A percentile compares a stretch with the other conserved stretches of the same genome.
Conservation (phyloP, 1,140 invertebrate genomes). For the Lutraria rhynchaena region DNA sequence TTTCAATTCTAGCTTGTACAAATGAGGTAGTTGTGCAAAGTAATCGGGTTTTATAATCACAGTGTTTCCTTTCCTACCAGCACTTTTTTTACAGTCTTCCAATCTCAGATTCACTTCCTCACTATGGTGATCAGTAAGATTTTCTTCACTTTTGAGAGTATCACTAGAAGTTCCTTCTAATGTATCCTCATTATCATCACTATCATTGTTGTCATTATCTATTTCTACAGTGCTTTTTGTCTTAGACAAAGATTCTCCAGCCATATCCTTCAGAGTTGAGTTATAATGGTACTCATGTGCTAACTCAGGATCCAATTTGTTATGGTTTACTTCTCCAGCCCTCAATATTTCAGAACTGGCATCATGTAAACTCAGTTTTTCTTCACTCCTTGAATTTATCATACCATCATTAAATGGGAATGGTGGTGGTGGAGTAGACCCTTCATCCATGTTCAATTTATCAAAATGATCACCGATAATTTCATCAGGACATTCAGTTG, state of each 20-base stretch:
- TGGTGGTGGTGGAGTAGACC: slow-evolving; percentile 22
- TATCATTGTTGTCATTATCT: not conserved
- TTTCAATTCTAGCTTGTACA: slow-evolving; percentile 47
- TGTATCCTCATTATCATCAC: not conserved
- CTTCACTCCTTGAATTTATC: not conserved
- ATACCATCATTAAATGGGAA: slow-evolving; percentile 29
- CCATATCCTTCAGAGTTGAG: no score
- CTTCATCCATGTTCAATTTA: not conserved
- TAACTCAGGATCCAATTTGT: no score
- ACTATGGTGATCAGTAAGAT: not conserved
- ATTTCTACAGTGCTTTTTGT: not conserved
- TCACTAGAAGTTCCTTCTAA: not conserved
- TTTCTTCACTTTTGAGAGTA: not conserved
- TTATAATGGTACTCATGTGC: no score
- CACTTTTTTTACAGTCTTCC: no score
- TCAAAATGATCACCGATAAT: not conserved
- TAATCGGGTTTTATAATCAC: slow-evolving; percentile 39
- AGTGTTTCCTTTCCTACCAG: slow-evolving; percentile 5
- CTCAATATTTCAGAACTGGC: no score
- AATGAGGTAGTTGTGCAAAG: slow-evolving; percentile 24
- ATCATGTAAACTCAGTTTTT: no score
- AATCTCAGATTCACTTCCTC: not conserved
- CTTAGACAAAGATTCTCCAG: not conserved
- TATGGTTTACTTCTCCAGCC: no score
- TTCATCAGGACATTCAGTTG: not conserved